Conservation (phyloP, 2,113 vertebrate genomes). For the Tragelaphus scriptus region DNA sequence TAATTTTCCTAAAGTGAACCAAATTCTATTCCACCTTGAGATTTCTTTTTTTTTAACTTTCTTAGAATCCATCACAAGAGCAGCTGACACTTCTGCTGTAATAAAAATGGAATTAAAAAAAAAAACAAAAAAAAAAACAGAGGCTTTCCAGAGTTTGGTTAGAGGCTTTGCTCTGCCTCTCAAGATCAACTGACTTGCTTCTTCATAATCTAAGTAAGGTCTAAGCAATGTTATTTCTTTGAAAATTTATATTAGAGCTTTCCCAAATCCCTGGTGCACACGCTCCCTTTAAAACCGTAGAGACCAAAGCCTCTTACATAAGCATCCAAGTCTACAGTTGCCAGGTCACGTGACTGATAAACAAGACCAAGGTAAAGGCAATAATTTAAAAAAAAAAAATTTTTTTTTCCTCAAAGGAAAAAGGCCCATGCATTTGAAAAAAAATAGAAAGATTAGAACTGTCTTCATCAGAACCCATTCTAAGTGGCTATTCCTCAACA, state of each 20-base stretch:
- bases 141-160: not conserved
- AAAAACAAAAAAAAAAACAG: not conserved
- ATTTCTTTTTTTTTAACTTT: not conserved
- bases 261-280: not conserved
- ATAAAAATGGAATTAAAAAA: conserved; percentile 45
- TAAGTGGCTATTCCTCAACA: not conserved
- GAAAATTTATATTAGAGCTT: conserved; percentile 39
- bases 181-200: not conserved
- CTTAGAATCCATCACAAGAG: not conserved
- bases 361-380: conserved; percentile 12
- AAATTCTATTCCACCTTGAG: not conserved
- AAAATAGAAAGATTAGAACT: not conserved
- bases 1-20: not conserved
- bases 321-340: not conserved
- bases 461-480: not conserved
- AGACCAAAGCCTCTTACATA: not conserved
- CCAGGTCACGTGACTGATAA: conserved; percentile 24
- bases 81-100: not conserved
- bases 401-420: not conserved
- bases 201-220: conserved; percentile 19
- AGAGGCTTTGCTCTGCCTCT: not conserved
- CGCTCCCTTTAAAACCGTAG: not conserved
- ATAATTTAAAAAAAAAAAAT: not conserved
- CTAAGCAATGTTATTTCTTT: conserved; percentile 33
- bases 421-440: not conserved